Base-by-base conservation (phyloP, 1,140 invertebrate species). In the Neodiprion virginianus region DNA sequence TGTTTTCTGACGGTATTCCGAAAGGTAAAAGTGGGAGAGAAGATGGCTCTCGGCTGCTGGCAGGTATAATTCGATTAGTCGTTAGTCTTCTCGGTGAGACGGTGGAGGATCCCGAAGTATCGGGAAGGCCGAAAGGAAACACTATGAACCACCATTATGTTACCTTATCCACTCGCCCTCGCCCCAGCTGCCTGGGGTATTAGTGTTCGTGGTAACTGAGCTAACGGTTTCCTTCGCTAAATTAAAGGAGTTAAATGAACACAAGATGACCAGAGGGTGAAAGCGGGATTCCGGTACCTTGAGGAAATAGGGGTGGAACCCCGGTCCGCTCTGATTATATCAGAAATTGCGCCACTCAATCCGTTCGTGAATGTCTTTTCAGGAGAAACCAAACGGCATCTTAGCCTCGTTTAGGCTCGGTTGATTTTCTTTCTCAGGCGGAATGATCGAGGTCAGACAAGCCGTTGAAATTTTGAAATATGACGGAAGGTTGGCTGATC, bases 141-240 rank as follows among this genome's bases (percentile, higher is more conserved):
- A 84, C 79, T 82, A 85, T 85, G 85, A 86, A 86, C 85, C 82
- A 87, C 87, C 82, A 87, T 88, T 88, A 86, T 86, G 82, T 88
- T 88, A 83, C 80, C 82, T 83, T 79, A 75, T 74, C 79, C 80
- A 80, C 67, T 69, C 80, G 53, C 81, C 78, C 76, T 84, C 80
- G 79, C 70, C 75, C 75, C 53, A 61, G 53, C 53, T 61, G 53
- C 11, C 53, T 7, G 53, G 72, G 28, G 75, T 80, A 86, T 87
- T 87, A 87, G 83, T 80, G 84, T 84, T 83, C 76, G 79, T 78
- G 78, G 80, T 84, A 86, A 84, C 84, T 82, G 84, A 84, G 80
- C 83, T 81, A 83, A 87, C 81, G 80, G 82, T 81, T 85, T 82
- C 78, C 78, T 82, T 75, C 76, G 82, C 79, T 83, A 85, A 87